Evolutionary conservation across 2,113 vertebrate species (phyloP).

Genomic region (Fulica atra): DNA sequence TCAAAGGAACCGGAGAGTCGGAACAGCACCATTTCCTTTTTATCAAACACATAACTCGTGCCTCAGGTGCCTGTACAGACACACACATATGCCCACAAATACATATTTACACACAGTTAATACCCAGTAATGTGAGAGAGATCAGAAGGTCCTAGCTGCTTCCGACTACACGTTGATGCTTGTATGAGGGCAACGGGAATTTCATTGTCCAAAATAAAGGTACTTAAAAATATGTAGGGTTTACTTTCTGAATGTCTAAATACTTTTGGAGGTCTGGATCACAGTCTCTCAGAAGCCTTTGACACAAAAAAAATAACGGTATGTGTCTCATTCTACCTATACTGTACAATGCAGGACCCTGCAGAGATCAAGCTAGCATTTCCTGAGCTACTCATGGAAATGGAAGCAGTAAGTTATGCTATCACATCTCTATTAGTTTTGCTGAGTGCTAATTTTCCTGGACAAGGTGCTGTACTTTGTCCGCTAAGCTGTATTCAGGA

Average conservation of each 20-base stretch:
- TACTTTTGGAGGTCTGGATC: neutral
- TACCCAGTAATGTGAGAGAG: neutral
- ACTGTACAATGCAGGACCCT: neutral
- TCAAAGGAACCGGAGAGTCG: neutral
- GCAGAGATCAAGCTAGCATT: neutral
- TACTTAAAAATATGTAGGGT: neutral
- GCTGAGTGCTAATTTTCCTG: neutral
- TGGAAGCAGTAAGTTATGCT: neutral
- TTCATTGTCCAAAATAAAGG: neutral
- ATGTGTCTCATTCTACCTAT: neutral
- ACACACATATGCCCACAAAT: neutral
- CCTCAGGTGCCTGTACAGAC: neutral
- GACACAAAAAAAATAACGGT: neutral
- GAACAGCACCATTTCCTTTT: neutral
- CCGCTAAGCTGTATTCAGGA: neutral
- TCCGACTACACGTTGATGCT: neutral
- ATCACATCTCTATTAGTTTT: neutral
- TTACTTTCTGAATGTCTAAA: neutral
- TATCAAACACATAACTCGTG: neutral
- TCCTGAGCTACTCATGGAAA: neutral
- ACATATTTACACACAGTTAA: neutral
- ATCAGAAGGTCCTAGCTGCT: neutral
- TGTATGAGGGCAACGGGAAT: neutral
- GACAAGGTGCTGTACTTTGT: neutral
- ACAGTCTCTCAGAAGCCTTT: neutral